Evolutionary conservation across 2,888 invertebrate genomes (phyloP).

Genomic region (Catocala fraxini): DNA sequence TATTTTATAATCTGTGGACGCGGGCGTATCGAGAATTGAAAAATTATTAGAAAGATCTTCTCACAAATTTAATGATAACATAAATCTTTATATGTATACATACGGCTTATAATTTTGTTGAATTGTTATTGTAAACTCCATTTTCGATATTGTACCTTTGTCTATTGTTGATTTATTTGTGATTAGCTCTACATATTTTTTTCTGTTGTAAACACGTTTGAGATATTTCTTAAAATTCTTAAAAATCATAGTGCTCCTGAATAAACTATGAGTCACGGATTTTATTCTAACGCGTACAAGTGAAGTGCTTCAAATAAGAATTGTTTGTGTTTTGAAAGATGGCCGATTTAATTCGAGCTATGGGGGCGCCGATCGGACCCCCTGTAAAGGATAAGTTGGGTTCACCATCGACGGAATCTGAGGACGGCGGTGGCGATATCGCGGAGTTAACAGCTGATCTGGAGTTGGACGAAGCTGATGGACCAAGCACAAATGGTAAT

Average conservation of each 20-base stretch:
- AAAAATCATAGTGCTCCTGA: constrained; percentile 44
- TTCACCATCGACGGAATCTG: constrained; percentile 95
- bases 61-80: constrained; percentile 7
- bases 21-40: constrained; percentile 63
- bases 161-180: constrained; percentile 1
- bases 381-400: constrained; percentile 92
- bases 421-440: constrained; percentile 92
- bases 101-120: constrained; percentile 3
- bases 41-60: constrained; percentile 18
- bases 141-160: background rate
- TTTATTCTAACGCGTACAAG: constrained; percentile 41
- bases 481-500: constrained; percentile 89
- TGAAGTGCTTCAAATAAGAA: constrained; percentile 42
- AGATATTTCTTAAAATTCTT: constrained; percentile 46
- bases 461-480: constrained; percentile 91
- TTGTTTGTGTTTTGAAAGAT: constrained; percentile 71
- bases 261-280: constrained; percentile 73
- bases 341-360: constrained; percentile 91
- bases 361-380: constrained; percentile 90
- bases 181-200: constrained; percentile 23
- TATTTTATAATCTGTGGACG: constrained; percentile 48
- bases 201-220: constrained; percentile 68
- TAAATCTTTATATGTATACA: constrained; percentile 9
- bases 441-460: constrained; percentile 89
- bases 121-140: background rate